These are phyloP conservation scores for Conchocele bisecta DNA, from an alignment of 2,888 invertebrate genomes.

Conservation along the genomic window DNA sequence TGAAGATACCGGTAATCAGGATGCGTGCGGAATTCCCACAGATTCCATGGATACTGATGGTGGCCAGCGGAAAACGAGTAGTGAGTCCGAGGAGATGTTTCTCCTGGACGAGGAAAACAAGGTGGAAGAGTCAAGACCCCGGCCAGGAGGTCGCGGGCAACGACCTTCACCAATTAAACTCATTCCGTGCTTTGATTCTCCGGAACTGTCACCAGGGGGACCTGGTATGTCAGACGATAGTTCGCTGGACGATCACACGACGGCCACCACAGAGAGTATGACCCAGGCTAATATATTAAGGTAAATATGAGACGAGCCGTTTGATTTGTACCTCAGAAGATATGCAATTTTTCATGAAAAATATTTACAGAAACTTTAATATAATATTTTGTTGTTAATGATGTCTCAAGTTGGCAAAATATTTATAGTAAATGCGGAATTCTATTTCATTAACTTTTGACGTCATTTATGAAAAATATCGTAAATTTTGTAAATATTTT, in stretches of 20 bases:
- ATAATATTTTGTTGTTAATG: too few relatives aligned
- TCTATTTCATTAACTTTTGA: too few relatives aligned
- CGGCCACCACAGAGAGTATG: slow-evolving; percentile 66
- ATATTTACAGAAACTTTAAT: too few relatives aligned
- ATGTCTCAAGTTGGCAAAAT: too few relatives aligned
- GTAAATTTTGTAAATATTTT: too few relatives aligned
- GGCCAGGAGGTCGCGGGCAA: slow-evolving; percentile 49
- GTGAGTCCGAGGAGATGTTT: slow-evolving; percentile 59
- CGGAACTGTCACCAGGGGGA: slow-evolving; percentile 70
- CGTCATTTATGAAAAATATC: too few relatives aligned
- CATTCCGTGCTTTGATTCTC: slow-evolving; percentile 72
- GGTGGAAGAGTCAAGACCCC: not conserved
- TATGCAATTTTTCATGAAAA: too few relatives aligned
- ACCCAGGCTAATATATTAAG: slow-evolving; percentile 73
- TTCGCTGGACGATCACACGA: slow-evolving; percentile 67
- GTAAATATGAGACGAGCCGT: too few relatives aligned
- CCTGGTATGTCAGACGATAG: slow-evolving; percentile 70
- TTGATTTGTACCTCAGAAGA: too few relatives aligned
- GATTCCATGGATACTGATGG: slow-evolving; percentile 20
- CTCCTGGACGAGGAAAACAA: slow-evolving; percentile 47
- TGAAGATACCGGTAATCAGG: slow-evolving; percentile 25
- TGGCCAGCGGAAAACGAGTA: slow-evolving; percentile 40
- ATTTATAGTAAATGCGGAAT: too few relatives aligned
- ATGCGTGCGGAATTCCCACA: slow-evolving; percentile 33
- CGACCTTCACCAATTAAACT: slow-evolving; percentile 71